phyloP scores from a whole-genome alignment of 1,140 invertebrate genomes.

The Nasonia longicornis region DNA sequence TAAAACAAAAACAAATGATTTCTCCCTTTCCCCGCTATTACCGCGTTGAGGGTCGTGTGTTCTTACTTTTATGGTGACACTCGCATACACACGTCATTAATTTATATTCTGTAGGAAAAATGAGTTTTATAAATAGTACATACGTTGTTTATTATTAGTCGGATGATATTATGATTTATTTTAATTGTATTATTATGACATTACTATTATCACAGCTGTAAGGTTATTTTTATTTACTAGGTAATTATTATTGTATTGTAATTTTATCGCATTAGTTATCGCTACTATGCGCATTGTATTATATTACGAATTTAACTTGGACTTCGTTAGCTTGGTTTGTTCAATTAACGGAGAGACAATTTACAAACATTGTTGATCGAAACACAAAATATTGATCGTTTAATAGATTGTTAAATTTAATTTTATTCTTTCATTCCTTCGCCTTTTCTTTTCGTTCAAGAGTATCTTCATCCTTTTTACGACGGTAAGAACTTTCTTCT shows the following conservation, averaged over 20 bases:
- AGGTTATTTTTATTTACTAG: conserved; percentile 49
- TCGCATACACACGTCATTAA: conserved; percentile 36
- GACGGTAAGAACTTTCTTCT: conserved; percentile 25
- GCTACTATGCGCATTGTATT: conserved; percentile 55
- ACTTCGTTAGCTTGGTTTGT: conserved; percentile 58
- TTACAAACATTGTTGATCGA: conserved; percentile 52
- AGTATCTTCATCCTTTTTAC: neutral
- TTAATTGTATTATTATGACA: conserved; percentile 48
- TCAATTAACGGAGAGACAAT: conserved; percentile 53
- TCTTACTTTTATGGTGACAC: conserved; percentile 6
- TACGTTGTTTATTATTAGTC: conserved; percentile 45
- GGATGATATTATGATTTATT: conserved; percentile 47
- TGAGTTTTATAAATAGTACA: conserved; percentile 53
- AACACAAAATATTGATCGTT: conserved; percentile 54
- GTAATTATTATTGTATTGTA: conserved; percentile 47
- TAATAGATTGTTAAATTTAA: conserved; percentile 52
- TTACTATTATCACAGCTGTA: conserved; percentile 45
- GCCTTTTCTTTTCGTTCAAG: neutral
- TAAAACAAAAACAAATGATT: conserved; percentile 25
- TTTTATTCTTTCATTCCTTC: conserved; percentile 31
- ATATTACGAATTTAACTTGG: conserved; percentile 54
- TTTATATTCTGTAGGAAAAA: conserved; percentile 48
- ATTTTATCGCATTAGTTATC: conserved; percentile 52
- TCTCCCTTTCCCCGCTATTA: conserved; percentile 32
- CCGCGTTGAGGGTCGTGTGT: conserved; percentile 24